A percentile compares a stretch with the other conserved stretches of the same genome.
Conservation (phyloP, 2,113 vertebrate genomes). For the Platichthys stellatus region DNA sequence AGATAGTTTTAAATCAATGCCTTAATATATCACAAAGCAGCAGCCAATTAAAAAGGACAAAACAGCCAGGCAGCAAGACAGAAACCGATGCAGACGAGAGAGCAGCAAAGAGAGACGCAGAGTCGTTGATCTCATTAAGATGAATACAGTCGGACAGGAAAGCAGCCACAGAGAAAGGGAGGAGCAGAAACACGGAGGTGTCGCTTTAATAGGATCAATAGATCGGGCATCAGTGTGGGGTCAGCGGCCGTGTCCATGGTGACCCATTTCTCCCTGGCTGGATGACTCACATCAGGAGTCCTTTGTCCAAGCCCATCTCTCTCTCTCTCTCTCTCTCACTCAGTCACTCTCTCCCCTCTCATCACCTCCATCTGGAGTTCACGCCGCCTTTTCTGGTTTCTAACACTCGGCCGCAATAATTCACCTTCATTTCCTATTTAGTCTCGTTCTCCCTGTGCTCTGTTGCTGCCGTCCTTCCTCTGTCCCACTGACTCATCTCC, state of each 20-base stretch:
- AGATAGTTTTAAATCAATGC: too few relatives aligned
- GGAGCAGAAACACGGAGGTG: constrained; percentile 57
- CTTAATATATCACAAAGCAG: constrained; percentile 18
- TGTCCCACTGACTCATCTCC: constrained; percentile 28
- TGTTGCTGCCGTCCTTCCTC: constrained; percentile 13
- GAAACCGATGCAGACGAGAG: constrained; percentile 12
- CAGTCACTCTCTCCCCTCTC: constrained; percentile 25
- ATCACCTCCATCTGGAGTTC: background rate
- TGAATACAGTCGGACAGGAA: constrained; percentile 65
- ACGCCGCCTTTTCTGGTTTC: constrained; percentile 18
- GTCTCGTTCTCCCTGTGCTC: constrained; percentile 19
- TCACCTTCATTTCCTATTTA: constrained; percentile 26
- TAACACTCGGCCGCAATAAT: constrained; percentile 15
- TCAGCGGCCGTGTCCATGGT: constrained; percentile 74
- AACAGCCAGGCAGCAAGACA: constrained; percentile 17
- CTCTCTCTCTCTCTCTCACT: background rate
- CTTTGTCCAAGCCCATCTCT: constrained; percentile 18
- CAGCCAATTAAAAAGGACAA: constrained; percentile 32
- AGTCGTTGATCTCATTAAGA: constrained; percentile 72
- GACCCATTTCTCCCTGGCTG: constrained; percentile 65
- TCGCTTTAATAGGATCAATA: constrained; percentile 78
- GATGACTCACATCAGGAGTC: constrained; percentile 67
- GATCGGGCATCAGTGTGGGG: constrained; percentile 68
- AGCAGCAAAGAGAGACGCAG: constrained; percentile 34
- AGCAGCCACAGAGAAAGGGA: constrained; percentile 35